Evolutionary conservation across 2,888 invertebrate species (phyloP), one percentile per base, ranked within the genome.

Genomic region (Caenorhabditis sp.): DNA sequence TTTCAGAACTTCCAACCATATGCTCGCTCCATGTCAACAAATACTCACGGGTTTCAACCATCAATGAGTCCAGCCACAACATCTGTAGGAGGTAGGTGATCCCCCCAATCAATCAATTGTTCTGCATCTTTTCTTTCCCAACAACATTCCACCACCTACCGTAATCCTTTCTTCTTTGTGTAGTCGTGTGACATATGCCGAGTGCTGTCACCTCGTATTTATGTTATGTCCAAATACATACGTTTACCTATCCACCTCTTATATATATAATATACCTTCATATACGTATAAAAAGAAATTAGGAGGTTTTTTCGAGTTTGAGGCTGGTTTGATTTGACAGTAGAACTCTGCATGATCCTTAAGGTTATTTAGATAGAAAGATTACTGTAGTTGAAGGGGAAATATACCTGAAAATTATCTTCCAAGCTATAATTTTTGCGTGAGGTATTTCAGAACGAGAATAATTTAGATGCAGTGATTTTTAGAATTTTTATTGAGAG

Each of bases 51-150:
- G 49, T 82, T 81, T 66, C 74, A 78, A 58, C 78, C 79, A 53
- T 63, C 81, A 23, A 83, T 83, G 82, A 83, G 78, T 71, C 74
- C 81, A 27, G 67, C 72, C 10, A 75, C 79, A 58, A 77, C 75
- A 53, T 70, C 79, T 17, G 79, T 82, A 49, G 79, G 79, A 68
- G 82, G 83, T 82, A 74, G 63, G 64, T 43, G 31, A 6, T 10
- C 10, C 31, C 10, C 31, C 31, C 31, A 31, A n/a, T n/a, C n/a
- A n/a, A n/a, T n/a, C n/a, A n/a, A n/a, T n/a, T n/a, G n/a, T n/a
- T n/a, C n/a, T n/a, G n/a, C 31, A 23, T 23, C 51, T 23, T 6
- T 51, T 6, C 51, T 12, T 12, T 51, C 43, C 43, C n/a, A n/a
- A 10, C 17, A 43, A 43, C 43, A 43, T 43, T 43, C 37, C 58